Base-by-base conservation (phyloP, 2,113 vertebrate species). In the Leucopternis melanops region DNA sequence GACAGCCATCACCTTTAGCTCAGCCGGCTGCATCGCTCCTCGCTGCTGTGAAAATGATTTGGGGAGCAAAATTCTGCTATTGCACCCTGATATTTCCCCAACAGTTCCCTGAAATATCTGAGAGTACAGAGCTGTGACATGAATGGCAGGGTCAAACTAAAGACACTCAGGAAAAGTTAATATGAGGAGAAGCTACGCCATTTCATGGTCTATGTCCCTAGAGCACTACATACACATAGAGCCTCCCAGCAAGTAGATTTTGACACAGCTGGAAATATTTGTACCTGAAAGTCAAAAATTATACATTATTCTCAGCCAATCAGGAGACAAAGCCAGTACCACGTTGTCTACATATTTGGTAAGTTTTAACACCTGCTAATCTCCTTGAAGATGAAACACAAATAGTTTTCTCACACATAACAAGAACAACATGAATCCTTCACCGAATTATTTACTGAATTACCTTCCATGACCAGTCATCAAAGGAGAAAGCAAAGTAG, bases 361-460 rank as follows among this genome's bases (percentile, higher is more conserved):
- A 23, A 82, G 44, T 45, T 87, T 81, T 72, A 79, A 82, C 20
- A 20, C 15, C 4, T 54, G 13, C 11, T 78, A 34, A 65, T 89
- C 49, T 85, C 69, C 38, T 94, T 84, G 47, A 16, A 91, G 40
- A 31, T 58, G 42, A 73, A 93, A 77, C 19, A 61, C 49, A 85
- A 92, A 89, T 29, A 81, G 50, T 91, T 86, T 91, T 95, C 58
- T 95, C 36, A 18, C 7, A 8, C 25, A n/a, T 16, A 66, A 92
- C 11, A 52, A 74, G 13, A 75, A 63, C 6, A 70, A 34, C 16
- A 16, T 2, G 11, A 94, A 93, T 81, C 79, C 38, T 80, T 67
- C 87, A 66, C 42, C 50, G 47, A 90, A 90, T 95, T 95, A 70
- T 91, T 92, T 92, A 80, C 58, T 50, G 67, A 90, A 85, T 92